A percentile compares a stretch with the other conserved stretches of the same genome.
These are phyloP conservation scores for Mastigias papua DNA, from an alignment of 30 jellyfish, hydroid and myxozoan genomes.

Conservation along the genomic window DNA sequence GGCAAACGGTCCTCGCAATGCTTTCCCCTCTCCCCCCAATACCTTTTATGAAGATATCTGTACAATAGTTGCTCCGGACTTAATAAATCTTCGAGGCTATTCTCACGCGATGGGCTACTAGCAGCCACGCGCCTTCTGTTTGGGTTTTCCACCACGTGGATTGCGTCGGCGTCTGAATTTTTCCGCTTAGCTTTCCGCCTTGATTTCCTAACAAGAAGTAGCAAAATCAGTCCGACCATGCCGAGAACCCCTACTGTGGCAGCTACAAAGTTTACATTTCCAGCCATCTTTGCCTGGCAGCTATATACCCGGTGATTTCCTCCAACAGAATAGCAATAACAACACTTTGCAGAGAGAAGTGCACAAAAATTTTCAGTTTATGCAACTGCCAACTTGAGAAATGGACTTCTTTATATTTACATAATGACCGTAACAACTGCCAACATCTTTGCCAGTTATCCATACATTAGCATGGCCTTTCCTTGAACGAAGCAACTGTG, in stretches of 20 bases:
- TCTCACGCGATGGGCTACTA: neutral
- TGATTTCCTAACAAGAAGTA: slow-evolving; percentile 15
- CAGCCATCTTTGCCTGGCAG: neutral
- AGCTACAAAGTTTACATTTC: slow-evolving; percentile 28
- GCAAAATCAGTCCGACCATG: slow-evolving; percentile 32
- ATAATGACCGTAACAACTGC: neutral
- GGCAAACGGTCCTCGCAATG: slow-evolving; percentile 2
- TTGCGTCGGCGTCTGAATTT: neutral
- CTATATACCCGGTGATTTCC: neutral
- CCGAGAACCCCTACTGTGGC: slow-evolving; percentile 46
- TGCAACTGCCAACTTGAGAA: no score
- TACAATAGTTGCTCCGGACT: slow-evolving; percentile 50
- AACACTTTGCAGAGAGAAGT: no score
- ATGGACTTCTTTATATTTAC: no score
- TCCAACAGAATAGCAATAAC: no score
- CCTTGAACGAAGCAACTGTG: neutral
- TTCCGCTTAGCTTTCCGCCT: slow-evolving; percentile 31
- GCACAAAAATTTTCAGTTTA: no score
- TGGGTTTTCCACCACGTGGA: slow-evolving; percentile 61
- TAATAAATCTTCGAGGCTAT: no score
- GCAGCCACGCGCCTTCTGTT: neutral
- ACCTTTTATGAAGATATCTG: slow-evolving; percentile 42
- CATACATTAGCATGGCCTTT: neutral
- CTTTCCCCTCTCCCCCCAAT: slow-evolving; percentile 61
- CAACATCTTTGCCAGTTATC: neutral